A percentile compares a stretch with the other conserved stretches of the same genome.
phyloP scores from a whole-genome alignment of 1,140 invertebrate species.

The Augochlora pura region DNA sequence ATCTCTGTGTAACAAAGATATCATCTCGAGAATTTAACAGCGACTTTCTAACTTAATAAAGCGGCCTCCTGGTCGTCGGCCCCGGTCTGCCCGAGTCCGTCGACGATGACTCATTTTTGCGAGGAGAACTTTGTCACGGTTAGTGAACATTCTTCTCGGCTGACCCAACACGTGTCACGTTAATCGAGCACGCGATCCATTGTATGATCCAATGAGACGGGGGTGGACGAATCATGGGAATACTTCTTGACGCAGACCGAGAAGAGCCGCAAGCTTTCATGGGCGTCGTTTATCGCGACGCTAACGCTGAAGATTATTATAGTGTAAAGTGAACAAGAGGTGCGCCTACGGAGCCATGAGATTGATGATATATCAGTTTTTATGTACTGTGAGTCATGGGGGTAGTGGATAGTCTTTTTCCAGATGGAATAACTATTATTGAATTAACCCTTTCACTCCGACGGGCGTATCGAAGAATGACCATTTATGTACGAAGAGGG shows the following conservation, averaged over 20 bases:
- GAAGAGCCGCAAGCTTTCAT: neutral
- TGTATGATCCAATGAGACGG: neutral
- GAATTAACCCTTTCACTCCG: too few relatives aligned
- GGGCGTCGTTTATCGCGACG: neutral
- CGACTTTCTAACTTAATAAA: slow-evolving; percentile 15
- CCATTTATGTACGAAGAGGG: too few relatives aligned
- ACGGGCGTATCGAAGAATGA: too few relatives aligned
- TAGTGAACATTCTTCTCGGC: slow-evolving; percentile 28
- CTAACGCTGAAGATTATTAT: too few relatives aligned
- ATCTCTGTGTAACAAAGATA: neutral
- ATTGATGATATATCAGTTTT: too few relatives aligned
- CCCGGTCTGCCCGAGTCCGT: too few relatives aligned
- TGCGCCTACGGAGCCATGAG: too few relatives aligned
- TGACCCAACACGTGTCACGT: slow-evolving; percentile 26
- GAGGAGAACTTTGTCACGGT: slow-evolving; percentile 22
- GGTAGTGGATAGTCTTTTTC: too few relatives aligned
- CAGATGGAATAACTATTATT: too few relatives aligned
- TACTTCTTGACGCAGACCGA: neutral
- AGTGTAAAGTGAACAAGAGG: too few relatives aligned
- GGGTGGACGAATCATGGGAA: neutral
- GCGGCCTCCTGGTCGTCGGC: neutral
- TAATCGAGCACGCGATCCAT: slow-evolving; percentile 11
- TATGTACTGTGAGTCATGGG: too few relatives aligned
- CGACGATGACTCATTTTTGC: slow-evolving; percentile 20
- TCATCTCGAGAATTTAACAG: neutral